Base-by-base conservation (phyloP, 2,888 invertebrate genomes). In the Bruchidius siliquastri region DNA sequence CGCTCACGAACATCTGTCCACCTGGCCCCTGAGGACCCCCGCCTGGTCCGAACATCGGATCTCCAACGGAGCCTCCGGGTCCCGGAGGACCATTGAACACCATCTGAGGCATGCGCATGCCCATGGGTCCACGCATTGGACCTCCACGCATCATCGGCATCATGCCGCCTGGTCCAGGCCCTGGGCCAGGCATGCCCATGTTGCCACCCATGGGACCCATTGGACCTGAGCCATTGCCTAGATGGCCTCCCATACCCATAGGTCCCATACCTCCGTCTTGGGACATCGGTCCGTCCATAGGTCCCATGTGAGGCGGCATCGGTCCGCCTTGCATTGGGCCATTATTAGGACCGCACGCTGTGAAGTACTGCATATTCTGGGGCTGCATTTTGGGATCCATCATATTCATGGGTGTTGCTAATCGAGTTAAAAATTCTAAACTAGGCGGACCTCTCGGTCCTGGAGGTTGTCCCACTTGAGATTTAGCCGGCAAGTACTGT, bases 401-500 rank as follows among this genome's bases (percentile, higher is more conserved):
- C 82, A 90, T 90, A 72, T 91, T 90, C 87, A 95, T 90, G 0
- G 97, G 96, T 85, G 94, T 94, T 21, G 96, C 93, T 82, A 94
- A 96, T 75, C 96, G 90, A 81, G 95, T 96, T 73, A 97, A 88
- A 87, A 97, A 97, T 82, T 97, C 96, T 77, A 97, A 88, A 87
- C 95, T 94, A 68, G 96, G 96, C 4, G 96, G 95, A 13, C 94
- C 93, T 69, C 96, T 88, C 93, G 95, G 70, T 92, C 93, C 74
- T 93, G 89, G 0, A 93, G 93, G 72, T 90, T 91, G 32, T 90
- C 91, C 90, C 82, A 92, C 92, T 84, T 96, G 96, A n/a, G 97
- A 95, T 87, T 97, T 91, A 72, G 97, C 96, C 22, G 98, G 98
- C 86, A 98, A 91, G 89, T 98, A 98, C 89, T 98, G 98, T 85